Percentiles rank a stretch among this genome's conserved stretches.
These are phyloP conservation scores for Scyliorhinus canicula DNA, from an alignment of 2,797 vertebrate genomes.

Conservation along the genomic window DNA sequence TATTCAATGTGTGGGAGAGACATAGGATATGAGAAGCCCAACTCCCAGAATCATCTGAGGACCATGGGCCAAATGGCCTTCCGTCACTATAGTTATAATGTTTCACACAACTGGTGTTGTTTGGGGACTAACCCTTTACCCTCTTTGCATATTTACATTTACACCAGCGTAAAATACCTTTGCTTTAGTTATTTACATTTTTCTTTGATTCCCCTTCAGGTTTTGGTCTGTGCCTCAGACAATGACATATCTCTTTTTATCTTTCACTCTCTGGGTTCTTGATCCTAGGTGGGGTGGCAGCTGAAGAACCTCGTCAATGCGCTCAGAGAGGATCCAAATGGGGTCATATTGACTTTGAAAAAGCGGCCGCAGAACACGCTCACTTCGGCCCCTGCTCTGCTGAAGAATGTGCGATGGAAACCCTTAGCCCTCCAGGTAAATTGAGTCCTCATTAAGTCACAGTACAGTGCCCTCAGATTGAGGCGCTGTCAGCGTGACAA, in stretches of 20 bases:
- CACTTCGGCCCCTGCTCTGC: conserved; percentile 74
- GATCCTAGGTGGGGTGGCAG: conserved; percentile 76
- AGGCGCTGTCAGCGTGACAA: neutral
- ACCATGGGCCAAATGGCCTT: neutral
- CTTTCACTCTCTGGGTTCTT: neutral
- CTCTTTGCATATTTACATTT: neutral
- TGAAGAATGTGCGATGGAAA: conserved; percentile 83
- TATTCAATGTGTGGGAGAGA: neutral
- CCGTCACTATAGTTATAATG: neutral
- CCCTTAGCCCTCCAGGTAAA: conserved; percentile 79
- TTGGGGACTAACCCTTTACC: neutral
- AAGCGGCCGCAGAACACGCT: conserved; percentile 80
- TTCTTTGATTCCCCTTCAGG: neutral
- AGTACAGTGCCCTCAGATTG: neutral
- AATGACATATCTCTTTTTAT: neutral
- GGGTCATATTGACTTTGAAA: conserved; percentile 80
- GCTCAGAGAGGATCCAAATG: conserved; percentile 75
- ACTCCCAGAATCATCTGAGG: neutral
- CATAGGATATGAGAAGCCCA: neutral
- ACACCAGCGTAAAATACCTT: neutral
- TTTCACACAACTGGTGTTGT: neutral
- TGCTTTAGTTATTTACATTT: neutral
- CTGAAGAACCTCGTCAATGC: conserved; percentile 81
- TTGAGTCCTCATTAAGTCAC: neutral
- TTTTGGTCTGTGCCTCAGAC: neutral